Evolutionary conservation across 2,888 invertebrate species (phyloP).

Genomic region (Stenotaenia linearis): DNA sequence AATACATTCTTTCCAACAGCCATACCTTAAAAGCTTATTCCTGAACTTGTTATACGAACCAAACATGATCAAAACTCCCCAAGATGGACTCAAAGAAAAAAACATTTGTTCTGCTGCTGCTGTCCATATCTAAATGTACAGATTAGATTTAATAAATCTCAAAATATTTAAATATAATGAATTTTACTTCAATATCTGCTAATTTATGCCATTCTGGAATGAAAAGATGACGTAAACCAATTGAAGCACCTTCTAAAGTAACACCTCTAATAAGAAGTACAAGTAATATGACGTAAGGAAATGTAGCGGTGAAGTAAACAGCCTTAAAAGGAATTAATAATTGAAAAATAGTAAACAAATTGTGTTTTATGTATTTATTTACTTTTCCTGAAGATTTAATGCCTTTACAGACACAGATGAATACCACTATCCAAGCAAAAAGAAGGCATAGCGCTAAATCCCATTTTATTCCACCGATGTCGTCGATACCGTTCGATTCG

Average conservation of each 20-base stretch:
- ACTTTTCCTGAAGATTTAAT: constrained; percentile 44
- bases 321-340: constrained; percentile 38
- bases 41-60: constrained; percentile 58
- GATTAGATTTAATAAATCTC: background rate
- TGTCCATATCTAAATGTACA: constrained; percentile 60
- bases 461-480: constrained; percentile 43
- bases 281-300: constrained; percentile 43
- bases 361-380: background rate
- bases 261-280: constrained; percentile 42
- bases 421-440: constrained; percentile 43
- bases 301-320: constrained; percentile 44
- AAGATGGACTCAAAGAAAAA: constrained; percentile 74
- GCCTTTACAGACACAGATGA: constrained; percentile 44
- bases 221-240: constrained; percentile 43
- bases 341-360: background rate
- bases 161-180: background rate
- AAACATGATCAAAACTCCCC: constrained; percentile 71
- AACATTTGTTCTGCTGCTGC: constrained; percentile 79
- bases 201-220: constrained; percentile 43
- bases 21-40: background rate
- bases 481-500: constrained; percentile 38
- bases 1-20: constrained; percentile 52
- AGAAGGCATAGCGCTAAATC: constrained; percentile 43
- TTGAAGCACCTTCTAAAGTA: constrained; percentile 41
- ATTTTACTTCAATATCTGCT: constrained; percentile 40